Base-by-base conservation (phyloP, 23 tunicate species). In the Ciona savignyi region DNA sequence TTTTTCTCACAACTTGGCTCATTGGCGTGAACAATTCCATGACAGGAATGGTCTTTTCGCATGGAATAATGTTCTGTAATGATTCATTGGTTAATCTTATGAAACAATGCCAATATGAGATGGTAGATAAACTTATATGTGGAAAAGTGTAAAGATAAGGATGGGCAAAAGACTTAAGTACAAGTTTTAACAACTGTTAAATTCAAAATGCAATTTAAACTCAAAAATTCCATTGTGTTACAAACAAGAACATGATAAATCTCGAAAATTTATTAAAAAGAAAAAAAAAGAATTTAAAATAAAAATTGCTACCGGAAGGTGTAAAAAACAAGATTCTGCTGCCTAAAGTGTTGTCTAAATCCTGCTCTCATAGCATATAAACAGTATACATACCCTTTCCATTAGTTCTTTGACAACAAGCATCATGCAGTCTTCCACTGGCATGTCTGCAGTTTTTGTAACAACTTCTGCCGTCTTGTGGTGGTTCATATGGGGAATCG, bases 401-500 rank as follows among this genome's bases (percentile, higher is more conserved):
- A 89, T 67, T 20, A 94, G 76, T 24, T 67, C 80, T 64, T 78
- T 74, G 35, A 89, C 94, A 25, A 94, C 95, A 30, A 78, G 68
- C 89, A 83, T 87, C 95, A 94, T 87, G 66, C 99, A 94, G 34
- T 86, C 95, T n/a, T 48, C 62, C 9, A 94, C 82, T 2, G 86
- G 30, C 78, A 70, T 71, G 35, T 86, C 95, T 0, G 95, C 95
- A 0, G 99, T 86, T 77, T 88, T 94, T 25, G 87, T 89, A 23
- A 76, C 73, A 29, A 87, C 88, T 66, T 94, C 99, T 3, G 99
- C 95, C n/a, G 64, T 69, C 76, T 67, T 86, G 85, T 74, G 99
- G 99, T 2, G 99, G 79, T 72, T 94, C 99, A 51, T 94, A 94
- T 15, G 99, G 99, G 1, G 99, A 94, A 75, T 94, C 99, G 60